Evolutionary conservation across 2,888 invertebrate species (phyloP).

Genomic region (Zelleria hepariella): DNA sequence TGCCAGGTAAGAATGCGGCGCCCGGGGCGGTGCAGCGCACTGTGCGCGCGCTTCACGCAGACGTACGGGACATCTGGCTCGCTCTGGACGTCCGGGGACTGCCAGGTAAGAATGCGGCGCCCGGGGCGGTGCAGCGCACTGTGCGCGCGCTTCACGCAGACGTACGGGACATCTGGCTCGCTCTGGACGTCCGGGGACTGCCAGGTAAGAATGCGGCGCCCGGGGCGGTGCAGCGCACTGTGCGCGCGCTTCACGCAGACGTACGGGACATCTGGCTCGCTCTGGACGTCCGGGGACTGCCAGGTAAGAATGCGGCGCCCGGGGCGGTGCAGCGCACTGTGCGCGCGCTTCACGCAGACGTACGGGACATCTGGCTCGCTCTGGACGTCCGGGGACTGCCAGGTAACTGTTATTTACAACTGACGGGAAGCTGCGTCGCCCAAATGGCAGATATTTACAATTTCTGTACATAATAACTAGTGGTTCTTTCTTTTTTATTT

Average conservation of each 20-base stretch:
- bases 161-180: slow-evolving; percentile 45
- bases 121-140: slow-evolving; percentile 51
- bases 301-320: too few relatives aligned
- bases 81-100: slow-evolving; percentile 33
- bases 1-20: slow-evolving; percentile 20
- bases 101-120: slow-evolving; percentile 25
- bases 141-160: slow-evolving; percentile 41
- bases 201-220: too few relatives aligned
- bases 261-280: slow-evolving; percentile 47
- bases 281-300: too few relatives aligned
- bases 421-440: too few relatives aligned
- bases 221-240: slow-evolving; percentile 49
- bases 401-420: too few relatives aligned
- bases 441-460: background rate
- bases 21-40: slow-evolving; percentile 52
- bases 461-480: background rate
- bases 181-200: slow-evolving; percentile 40
- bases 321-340: slow-evolving; percentile 50
- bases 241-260: slow-evolving; percentile 41
- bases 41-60: slow-evolving; percentile 38
- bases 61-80: slow-evolving; percentile 45
- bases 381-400: too few relatives aligned
- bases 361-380: slow-evolving; percentile 44
- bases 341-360: slow-evolving; percentile 41
- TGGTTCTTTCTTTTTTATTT: background rate